Percentiles rank a stretch among this genome's conserved stretches.
Conservation (phyloP, 2,888 invertebrate species). For the Isotomurus palustris region DNA sequence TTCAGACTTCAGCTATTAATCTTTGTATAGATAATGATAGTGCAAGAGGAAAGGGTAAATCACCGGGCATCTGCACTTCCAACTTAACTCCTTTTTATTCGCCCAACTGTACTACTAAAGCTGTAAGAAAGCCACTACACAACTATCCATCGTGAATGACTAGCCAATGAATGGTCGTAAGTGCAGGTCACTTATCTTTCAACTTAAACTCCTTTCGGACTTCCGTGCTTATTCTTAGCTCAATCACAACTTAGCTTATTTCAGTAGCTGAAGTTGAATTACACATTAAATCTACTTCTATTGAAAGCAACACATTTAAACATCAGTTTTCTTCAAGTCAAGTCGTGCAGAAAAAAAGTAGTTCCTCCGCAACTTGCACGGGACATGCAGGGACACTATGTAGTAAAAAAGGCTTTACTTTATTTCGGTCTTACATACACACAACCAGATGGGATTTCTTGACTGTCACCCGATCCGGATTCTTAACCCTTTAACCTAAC, state of each 20-base stretch:
- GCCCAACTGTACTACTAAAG: neutral
- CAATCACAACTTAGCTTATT: neutral
- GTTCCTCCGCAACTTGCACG: too few species aligned
- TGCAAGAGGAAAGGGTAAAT: constrained; percentile 19
- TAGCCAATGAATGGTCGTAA: neutral
- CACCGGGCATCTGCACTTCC: constrained; percentile 15
- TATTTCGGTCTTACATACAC: too few species aligned
- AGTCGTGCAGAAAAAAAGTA: too few species aligned
- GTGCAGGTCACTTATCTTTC: constrained; percentile 2
- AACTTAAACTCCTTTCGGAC: neutral
- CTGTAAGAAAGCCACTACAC: too few species aligned
- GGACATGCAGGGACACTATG: too few species aligned
- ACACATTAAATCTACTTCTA: constrained; percentile 5
- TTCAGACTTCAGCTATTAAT: constrained; percentile 14
- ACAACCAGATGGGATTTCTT: too few species aligned
- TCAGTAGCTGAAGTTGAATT: constrained; percentile 12
- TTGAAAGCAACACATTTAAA: neutral
- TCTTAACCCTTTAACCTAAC: constrained; percentile 9
- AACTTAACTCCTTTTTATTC: constrained; percentile 11
- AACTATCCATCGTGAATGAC: too few species aligned
- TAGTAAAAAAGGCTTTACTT: too few species aligned
- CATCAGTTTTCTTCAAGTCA: too few species aligned
- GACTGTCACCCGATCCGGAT: neutral
- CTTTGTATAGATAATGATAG: constrained; percentile 32
- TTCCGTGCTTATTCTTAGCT: constrained; percentile 8